Conservation (phyloP, 2,113 vertebrate genomes). For the Dicrurus megarhynchus region DNA sequence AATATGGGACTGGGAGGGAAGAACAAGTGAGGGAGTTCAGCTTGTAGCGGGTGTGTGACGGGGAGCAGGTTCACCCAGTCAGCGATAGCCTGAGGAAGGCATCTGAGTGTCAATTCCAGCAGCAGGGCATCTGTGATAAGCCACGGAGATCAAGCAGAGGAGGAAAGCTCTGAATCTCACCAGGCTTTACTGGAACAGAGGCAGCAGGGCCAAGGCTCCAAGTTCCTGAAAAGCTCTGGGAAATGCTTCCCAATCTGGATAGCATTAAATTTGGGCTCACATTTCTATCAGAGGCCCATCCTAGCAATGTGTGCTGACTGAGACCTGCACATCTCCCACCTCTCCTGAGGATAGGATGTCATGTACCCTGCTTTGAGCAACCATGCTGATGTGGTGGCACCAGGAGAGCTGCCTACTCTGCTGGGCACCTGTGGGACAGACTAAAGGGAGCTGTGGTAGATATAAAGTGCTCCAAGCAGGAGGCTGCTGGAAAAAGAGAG, state of each 20-base stretch:
- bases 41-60: accelerated
- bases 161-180: neutral
- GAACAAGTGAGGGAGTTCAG: neutral
- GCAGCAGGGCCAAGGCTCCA: neutral
- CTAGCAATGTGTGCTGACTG: neutral
- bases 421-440: neutral
- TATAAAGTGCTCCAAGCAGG: neutral
- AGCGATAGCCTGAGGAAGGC: neutral
- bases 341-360: neutral
- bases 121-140: neutral
- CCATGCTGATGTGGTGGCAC: neutral
- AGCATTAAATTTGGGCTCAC: neutral
- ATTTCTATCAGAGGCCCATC: neutral
- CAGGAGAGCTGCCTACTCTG: neutral
- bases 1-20: neutral
- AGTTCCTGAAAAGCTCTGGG: neutral
- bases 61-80: neutral
- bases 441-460: neutral
- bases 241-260: neutral
- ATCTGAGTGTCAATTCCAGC: neutral
- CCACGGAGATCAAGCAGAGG: accelerated
- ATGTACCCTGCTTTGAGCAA: neutral
- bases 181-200: neutral
- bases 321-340: neutral
- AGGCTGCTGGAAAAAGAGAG: neutral